These are phyloP conservation scores for Charaxes varanes DNA, from an alignment of 1,140 invertebrate genomes.

Conservation along the genomic window DNA sequence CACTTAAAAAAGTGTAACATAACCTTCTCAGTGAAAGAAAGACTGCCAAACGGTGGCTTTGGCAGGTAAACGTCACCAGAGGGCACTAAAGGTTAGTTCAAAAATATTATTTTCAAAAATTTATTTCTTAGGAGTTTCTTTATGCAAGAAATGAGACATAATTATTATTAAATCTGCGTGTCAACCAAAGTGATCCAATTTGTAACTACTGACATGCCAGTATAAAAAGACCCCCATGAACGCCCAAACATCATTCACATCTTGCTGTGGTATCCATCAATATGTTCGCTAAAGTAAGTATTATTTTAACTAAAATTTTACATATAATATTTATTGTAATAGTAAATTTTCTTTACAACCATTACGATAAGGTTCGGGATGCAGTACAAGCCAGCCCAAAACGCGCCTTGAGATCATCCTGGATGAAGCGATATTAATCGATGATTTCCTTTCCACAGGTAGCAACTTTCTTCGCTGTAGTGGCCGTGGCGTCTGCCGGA, in stretches of 20 bases:
- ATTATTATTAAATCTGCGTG: too few species aligned
- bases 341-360: background rate
- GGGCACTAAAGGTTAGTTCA: too few species aligned
- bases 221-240: slow-evolving; percentile 18
- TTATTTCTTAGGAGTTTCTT: too few species aligned
- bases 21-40: too few species aligned
- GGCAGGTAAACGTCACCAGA: too few species aligned
- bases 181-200: slow-evolving; percentile 19
- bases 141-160: too few species aligned
- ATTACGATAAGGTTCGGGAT: too few species aligned
- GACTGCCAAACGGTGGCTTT: too few species aligned
- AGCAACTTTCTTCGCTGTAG: slow-evolving; percentile 36
- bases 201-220: slow-evolving; percentile 8
- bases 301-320: background rate
- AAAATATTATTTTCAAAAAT: too few species aligned
- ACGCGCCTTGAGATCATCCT: too few species aligned
- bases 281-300: slow-evolving; percentile 26
- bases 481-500: slow-evolving; percentile 40
- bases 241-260: slow-evolving; percentile 13
- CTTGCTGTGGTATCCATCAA: slow-evolving; percentile 10
- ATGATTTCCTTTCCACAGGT: slow-evolving; percentile 30
- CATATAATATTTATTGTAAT: background rate
- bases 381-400: too few species aligned
- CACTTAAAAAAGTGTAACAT: too few species aligned
- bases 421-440: background rate